A percentile compares a stretch with the other conserved stretches of the same genome.
These are phyloP conservation scores for Thalassoma bifasciatum DNA, from an alignment of 2,113 vertebrate genomes.

Conservation along the genomic window DNA sequence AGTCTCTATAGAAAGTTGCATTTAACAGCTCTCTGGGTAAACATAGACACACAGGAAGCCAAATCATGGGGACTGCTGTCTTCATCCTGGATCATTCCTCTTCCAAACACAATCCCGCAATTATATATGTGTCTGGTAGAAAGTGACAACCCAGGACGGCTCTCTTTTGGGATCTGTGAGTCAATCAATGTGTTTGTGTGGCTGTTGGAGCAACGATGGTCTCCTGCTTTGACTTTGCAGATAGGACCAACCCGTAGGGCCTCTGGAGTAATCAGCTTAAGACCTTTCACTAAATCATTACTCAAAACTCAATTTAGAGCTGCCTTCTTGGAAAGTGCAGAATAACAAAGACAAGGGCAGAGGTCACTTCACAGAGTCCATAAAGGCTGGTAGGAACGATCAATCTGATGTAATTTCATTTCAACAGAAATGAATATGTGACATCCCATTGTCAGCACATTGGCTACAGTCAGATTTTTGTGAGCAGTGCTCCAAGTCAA, in stretches of 20 bases:
- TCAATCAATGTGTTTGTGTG: slow-evolving; percentile 6
- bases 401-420: slow-evolving; percentile 30
- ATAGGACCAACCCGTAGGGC: background rate
- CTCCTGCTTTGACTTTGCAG: slow-evolving; percentile 8
- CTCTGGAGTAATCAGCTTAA: slow-evolving; percentile 33
- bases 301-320: slow-evolving; percentile 25
- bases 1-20: too few species aligned
- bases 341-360: slow-evolving; percentile 1
- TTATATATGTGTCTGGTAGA: slow-evolving; percentile 21
- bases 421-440: slow-evolving; percentile 19
- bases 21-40: background rate
- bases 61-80: slow-evolving; percentile 1
- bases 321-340: background rate
- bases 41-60: background rate
- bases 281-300: slow-evolving; percentile 31
- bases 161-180: slow-evolving; percentile 17
- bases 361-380: slow-evolving; percentile 1
- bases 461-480: background rate
- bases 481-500: background rate
- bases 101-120: background rate
- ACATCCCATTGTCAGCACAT: slow-evolving; percentile 32
- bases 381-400: background rate
- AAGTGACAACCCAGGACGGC: slow-evolving; percentile 9
- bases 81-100: background rate
- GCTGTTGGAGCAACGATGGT: slow-evolving; percentile 18